Evolutionary conservation across 1,140 invertebrate species (phyloP).

Genomic region (Drosophila insularis): DNA sequence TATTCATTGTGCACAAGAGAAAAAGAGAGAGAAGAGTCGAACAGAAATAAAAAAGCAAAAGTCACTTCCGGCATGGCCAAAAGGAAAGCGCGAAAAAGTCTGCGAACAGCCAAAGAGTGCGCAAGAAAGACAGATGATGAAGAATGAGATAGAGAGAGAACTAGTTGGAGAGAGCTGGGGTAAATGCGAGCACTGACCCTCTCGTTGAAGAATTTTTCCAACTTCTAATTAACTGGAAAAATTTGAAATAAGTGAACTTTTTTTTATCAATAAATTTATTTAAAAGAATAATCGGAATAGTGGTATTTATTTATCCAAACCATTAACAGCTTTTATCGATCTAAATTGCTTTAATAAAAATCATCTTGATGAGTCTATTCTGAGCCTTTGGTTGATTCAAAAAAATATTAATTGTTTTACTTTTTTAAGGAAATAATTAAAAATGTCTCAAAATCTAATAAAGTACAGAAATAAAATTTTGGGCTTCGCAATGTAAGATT

Average conservation of each 20-base stretch:
- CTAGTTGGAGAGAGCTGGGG: not conserved
- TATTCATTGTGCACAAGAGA: conserved; percentile 65
- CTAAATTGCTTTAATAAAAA: no score
- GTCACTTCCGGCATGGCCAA: conserved; percentile 72
- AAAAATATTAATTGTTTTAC: no score
- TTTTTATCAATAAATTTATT: not conserved
- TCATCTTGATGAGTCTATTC: no score
- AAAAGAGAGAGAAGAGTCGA: conserved; percentile 26
- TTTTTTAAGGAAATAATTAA: no score
- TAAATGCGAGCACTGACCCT: conserved; percentile 12
- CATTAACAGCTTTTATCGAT: no score
- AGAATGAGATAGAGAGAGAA: not conserved
- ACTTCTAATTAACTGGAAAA: conserved; percentile 55
- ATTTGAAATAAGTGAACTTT: not conserved
- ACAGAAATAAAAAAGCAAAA: conserved; percentile 68
- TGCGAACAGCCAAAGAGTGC: conserved; percentile 25
- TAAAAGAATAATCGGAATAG: no score
- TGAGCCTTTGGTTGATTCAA: no score
- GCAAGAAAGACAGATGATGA: no score
- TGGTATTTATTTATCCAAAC: no score
- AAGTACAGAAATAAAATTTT: no score
- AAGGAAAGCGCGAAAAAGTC: conserved; percentile 77
- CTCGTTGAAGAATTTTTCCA: conserved; percentile 15
- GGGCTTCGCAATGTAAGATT: no score
- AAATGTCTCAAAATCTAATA: no score